Percentiles rank a stretch among this genome's conserved stretches.
phyloP scores from a whole-genome alignment of 64 coral and sea anemone genomes.

The Trachythela sp. region DNA sequence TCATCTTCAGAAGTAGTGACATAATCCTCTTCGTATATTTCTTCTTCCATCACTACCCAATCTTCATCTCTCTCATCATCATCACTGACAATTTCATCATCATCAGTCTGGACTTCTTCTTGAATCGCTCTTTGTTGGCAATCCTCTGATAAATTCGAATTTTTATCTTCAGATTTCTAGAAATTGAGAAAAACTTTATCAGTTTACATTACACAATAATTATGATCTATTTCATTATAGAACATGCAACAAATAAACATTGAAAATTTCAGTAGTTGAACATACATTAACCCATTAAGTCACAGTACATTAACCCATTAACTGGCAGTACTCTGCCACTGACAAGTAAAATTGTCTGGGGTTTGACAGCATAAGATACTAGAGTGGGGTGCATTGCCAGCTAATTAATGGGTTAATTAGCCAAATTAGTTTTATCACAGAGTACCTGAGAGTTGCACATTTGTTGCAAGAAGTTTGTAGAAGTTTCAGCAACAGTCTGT shows the following conservation, averaged over 20 bases:
- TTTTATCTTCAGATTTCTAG: constrained; percentile 10
- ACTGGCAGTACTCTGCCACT: background rate
- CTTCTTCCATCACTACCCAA: background rate
- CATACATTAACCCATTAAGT: too few species aligned
- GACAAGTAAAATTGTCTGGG: background rate
- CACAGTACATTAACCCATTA: background rate
- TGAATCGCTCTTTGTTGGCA: background rate
- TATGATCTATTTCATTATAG: background rate
- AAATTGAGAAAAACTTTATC: background rate
- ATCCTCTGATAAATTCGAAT: background rate
- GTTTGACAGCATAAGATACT: background rate
- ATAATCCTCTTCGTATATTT: background rate
- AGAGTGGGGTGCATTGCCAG: background rate
- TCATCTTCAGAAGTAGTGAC: too few species aligned
- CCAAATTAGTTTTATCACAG: background rate
- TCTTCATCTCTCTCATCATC: background rate
- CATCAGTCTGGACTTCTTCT: background rate
- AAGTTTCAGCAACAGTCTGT: background rate
- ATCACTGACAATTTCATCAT: background rate
- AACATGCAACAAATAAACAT: background rate
- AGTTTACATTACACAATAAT: too few species aligned
- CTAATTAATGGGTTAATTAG: too few species aligned
- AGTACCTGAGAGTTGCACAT: constrained; percentile 3
- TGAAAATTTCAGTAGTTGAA: background rate
- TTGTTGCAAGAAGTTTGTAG: constrained; percentile 3